Evolutionary conservation across 1,140 invertebrate species (phyloP), one percentile per base, ranked within the genome.

Genomic region (Notospermus geniculatus): DNA sequence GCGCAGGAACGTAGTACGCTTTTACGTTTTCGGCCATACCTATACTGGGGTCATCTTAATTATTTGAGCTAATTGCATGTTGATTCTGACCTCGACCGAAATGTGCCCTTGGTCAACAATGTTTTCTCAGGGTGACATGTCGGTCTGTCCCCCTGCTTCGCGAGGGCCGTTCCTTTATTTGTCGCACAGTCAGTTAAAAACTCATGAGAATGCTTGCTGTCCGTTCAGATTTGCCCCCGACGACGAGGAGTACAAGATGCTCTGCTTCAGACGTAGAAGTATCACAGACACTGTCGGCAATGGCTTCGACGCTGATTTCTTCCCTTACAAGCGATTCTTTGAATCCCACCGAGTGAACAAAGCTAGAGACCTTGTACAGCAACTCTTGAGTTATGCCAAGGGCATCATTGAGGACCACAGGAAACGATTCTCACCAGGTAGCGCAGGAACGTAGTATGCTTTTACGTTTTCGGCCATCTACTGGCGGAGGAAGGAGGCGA

Each of bases 261-360:
- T 50, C 9, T 23, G 46, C n/a, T 23, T 50, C n/a, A 19, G 46
- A 9, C 46, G 46, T 27, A 5, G 46, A 50, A 27, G 25, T 9
- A 50, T 50, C 46, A 50, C 46, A n/a, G 46, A 50, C 46, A 50
- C n/a, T 9, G n/a, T 50, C 46, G 46, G 46, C n/a, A 50, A 50
- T 27, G 46, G 46, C n/a, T 50, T 50, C 25, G n/a, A 23, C 9
- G 46, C 46, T 19, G 46, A 50, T 50, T 50, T 50, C 25, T 50
- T 50, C n/a, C 46, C 46, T 19, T 23, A 23, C 19, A 23, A 23
- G 46, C 4, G 25, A 27, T 50, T 23, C 25, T n/a, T 50, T n/a
- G 25, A 27, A n/a, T 23, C 25, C 25, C 5, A 19, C 4, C 46
- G 46, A 5, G 9, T 50, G 5, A 19, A 27, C 46, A 50, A 50